Evolutionary conservation across 1,140 invertebrate genomes (phyloP).

Genomic region (Camponotus floridanus): DNA sequence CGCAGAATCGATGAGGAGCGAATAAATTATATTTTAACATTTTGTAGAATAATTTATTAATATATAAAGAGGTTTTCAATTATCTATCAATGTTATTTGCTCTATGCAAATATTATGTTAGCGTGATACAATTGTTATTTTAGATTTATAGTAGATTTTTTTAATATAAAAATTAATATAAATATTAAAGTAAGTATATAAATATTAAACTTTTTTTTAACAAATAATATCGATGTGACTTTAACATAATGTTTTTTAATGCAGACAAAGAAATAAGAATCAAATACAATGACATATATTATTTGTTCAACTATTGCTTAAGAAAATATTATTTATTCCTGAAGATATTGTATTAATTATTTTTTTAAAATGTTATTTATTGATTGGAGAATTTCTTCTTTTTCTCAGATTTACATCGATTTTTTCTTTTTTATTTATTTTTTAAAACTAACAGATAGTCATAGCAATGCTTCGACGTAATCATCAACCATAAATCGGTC

Average conservation of each 20-base stretch:
- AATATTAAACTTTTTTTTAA: neutral
- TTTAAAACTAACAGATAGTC: neutral
- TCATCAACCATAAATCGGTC: slow-evolving; percentile 71
- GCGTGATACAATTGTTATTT: neutral
- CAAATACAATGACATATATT: neutral
- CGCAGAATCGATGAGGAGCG: neutral
- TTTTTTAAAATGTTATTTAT: slow-evolving; percentile 31
- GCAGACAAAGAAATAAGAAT: neutral
- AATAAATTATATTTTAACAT: neutral
- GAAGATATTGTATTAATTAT: slow-evolving; percentile 16
- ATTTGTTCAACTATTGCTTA: neutral
- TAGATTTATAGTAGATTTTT: neutral
- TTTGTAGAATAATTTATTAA: neutral
- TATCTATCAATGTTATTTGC: neutral
- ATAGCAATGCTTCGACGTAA: slow-evolving; percentile 14
- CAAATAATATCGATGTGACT: neutral
- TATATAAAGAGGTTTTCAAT: neutral
- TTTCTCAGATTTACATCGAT: neutral
- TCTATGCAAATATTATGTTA: neutral
- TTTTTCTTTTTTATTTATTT: slow-evolving; percentile 8
- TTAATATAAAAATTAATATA: too few species aligned
- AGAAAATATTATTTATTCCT: neutral
- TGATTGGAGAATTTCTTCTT: neutral
- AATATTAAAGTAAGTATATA: too few species aligned
- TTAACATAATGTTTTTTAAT: slow-evolving; percentile 20